Conservation (phyloP, 1,140 invertebrate genomes). For the Camponotus pennsylvanicus region DNA sequence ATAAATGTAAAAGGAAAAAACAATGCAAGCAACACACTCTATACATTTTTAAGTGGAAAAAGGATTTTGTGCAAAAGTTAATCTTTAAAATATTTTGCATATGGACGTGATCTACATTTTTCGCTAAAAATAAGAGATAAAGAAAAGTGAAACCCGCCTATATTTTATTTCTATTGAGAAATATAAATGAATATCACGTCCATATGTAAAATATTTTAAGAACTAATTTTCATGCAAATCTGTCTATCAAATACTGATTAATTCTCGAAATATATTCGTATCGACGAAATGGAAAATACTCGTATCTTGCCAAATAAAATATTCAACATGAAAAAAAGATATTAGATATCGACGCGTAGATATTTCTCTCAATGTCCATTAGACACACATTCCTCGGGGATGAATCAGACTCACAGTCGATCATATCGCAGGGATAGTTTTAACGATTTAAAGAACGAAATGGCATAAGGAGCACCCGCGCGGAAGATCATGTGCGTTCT, state of each 20-base stretch:
- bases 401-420: constrained; percentile 15
- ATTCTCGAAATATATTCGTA: constrained; percentile 12
- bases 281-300: background rate
- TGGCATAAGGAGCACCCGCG: constrained; percentile 39
- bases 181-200: constrained; percentile 24
- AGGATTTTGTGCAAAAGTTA: constrained; percentile 37
- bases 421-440: constrained; percentile 17
- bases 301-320: constrained; percentile 26
- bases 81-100: constrained; percentile 47
- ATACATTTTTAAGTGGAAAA: background rate
- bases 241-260: background rate
- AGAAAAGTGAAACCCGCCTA: constrained; percentile 6
- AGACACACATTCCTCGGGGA: background rate
- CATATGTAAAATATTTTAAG: constrained; percentile 22
- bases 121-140: constrained; percentile 39
- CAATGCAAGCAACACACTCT: background rate
- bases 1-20: constrained; percentile 24
- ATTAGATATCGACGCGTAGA: background rate
- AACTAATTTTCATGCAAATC: constrained; percentile 21
- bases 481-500: background rate
- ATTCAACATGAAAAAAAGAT: background rate
- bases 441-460: constrained; percentile 59
- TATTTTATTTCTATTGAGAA: constrained; percentile 41
- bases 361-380: background rate
- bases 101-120: constrained; percentile 30